Conservation (phyloP, 2,797 vertebrate species). For the Sebastes hubbsi region DNA sequence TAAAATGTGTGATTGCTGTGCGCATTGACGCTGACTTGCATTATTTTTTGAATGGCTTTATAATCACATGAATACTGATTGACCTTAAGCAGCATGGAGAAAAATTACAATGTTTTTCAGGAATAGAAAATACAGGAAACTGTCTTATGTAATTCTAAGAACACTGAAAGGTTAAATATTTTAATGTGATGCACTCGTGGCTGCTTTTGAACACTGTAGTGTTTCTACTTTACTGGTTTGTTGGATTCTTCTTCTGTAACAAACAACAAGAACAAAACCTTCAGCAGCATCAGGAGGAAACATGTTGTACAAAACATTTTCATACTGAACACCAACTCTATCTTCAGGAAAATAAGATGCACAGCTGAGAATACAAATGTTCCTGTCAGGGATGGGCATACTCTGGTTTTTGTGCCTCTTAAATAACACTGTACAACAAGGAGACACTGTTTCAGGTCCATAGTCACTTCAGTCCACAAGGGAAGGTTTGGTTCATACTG, state of each 20-base stretch:
- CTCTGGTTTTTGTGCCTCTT: constrained; percentile 27
- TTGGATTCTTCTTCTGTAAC: background rate
- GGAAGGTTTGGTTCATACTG: constrained; percentile 20
- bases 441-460: constrained; percentile 45
- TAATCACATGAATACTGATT: no score
- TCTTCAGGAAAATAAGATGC: background rate
- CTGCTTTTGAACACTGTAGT: background rate
- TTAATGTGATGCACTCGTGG: background rate
- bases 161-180: background rate
- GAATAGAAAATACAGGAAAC: background rate
- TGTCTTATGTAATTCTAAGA: background rate
- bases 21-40: no score
- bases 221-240: background rate
- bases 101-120: background rate
- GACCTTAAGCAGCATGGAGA: background rate
- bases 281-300: background rate
- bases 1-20: no score
- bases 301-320: background rate
- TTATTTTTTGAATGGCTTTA: no score
- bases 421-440: constrained; percentile 21
- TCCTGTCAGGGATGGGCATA: background rate
- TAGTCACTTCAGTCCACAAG: constrained; percentile 32
- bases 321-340: background rate
- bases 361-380: background rate
- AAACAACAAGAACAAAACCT: background rate